Evolutionary conservation across 2,888 invertebrate genomes (phyloP), one percentile per base, ranked within the genome.

Genomic region (Ornithoptera priamus): DNA sequence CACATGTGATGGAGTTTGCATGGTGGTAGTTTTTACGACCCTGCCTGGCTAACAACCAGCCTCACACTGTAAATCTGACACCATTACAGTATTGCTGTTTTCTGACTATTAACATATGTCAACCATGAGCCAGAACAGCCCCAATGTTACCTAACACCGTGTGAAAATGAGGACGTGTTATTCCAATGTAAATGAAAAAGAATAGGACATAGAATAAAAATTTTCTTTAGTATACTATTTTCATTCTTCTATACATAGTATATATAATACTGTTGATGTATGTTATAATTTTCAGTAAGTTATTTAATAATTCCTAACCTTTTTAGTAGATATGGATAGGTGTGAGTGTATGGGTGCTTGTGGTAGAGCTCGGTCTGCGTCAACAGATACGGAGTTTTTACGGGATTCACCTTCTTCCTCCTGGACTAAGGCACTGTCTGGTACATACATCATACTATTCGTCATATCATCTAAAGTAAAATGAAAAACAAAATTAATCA

Each of bases 401-500:
- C 93, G 86, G 0, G 93, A 93, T 68, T 93, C 87, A 6, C 96
- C 97, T 67, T 97, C 96, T 62, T 96, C 95, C 77, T 97, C 97
- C 84, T 97, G 97, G 0, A 97, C 95, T 53, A 97, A 84, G 74
- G 97, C 97, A 75, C 96, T 96, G 81, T 97, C 97, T 4, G 97
- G 97, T 10, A 97, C 97, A 85, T 97, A 97, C 97, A 97, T 97
- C 93, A 97, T 96, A 77, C 97, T 97, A 78, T 96, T 96, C 10
- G 95, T 94, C 46, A 96, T 86, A 72, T 94, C 95, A 76, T 93
- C 89, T 83, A 85, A 2, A 78, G 78, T n/a, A 59, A 15, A 30
- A 20, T 5, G 36, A 17, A 8, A 20, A 8, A 20, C 22, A n/a
- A 57, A 57, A 15, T 2, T 15, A 50, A 50, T 50, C 18, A 50